A percentile compares a stretch with the other conserved stretches of the same genome.
phyloP scores from a whole-genome alignment of 2,888 invertebrate species.

The Drosophila mimetica region DNA sequence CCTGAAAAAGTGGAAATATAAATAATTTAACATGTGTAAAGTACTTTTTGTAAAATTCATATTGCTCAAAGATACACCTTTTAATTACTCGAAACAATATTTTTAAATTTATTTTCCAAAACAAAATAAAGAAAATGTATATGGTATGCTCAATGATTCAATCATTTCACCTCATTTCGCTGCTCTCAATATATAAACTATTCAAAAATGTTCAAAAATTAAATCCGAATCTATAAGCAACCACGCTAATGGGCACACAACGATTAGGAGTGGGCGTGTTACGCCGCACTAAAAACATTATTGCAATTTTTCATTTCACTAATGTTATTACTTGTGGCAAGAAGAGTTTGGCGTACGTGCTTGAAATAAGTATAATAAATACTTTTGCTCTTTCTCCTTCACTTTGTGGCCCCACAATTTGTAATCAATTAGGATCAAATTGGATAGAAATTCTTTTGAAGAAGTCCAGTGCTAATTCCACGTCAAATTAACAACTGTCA shows the following conservation, averaged over 20 bases:
- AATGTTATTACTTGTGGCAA: conserved; percentile 30
- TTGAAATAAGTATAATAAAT: conserved; percentile 42
- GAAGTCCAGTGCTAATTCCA: conserved; percentile 49
- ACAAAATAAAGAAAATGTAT: too few species aligned
- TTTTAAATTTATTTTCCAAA: too few species aligned
- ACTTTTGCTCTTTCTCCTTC: neutral
- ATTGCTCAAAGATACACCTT: too few species aligned
- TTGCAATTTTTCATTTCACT: conserved; percentile 35
- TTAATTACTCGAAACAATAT: too few species aligned
- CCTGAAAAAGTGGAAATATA: conserved; percentile 87
- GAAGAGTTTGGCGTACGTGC: conserved; percentile 50
- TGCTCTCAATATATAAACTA: conserved; percentile 1
- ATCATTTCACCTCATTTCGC: conserved; percentile 2
- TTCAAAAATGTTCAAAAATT: conserved; percentile 2
- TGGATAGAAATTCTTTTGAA: conserved; percentile 58
- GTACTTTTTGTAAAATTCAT: too few species aligned
- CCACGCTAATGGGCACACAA: conserved; percentile 46
- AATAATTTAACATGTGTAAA: neutral
- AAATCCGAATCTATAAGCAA: neutral
- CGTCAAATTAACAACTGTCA: conserved; percentile 76
- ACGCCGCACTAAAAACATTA: conserved; percentile 19
- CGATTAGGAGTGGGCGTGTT: conserved; percentile 56
- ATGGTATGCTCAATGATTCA: conserved; percentile 20
- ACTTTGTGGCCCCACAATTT: conserved; percentile 34
- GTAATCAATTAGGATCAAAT: conserved; percentile 72